Conservation (phyloP, 2,113 vertebrate genomes). For the Hystrix brachyura region DNA sequence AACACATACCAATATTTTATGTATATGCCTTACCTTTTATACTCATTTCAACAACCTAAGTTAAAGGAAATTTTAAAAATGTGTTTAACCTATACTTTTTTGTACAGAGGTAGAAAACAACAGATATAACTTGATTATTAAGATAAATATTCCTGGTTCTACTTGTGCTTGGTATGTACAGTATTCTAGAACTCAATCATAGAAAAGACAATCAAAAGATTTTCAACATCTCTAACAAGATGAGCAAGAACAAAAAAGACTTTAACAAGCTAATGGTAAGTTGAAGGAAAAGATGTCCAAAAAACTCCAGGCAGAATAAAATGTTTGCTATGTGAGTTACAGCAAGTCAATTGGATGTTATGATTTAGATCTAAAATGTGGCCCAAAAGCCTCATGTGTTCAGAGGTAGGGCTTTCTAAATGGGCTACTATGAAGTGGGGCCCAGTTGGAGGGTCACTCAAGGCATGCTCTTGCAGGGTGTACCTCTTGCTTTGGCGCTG, state of each 20-base stretch:
- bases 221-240: neutral
- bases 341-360: neutral
- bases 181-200: neutral
- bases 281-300: neutral
- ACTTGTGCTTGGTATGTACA: neutral
- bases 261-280: neutral
- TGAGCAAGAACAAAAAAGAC: neutral
- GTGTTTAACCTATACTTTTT: neutral
- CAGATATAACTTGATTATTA: neutral
- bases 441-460: neutral
- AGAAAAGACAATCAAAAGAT: neutral
- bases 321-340: neutral
- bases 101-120: neutral
- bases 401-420: neutral
- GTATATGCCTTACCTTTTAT: neutral
- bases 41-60: neutral
- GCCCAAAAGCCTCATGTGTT: neutral
- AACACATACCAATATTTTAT: neutral
- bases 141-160: neutral
- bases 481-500: neutral
- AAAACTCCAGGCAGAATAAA: neutral
- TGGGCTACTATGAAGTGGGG: neutral
- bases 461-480: neutral
- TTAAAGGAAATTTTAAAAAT: neutral
- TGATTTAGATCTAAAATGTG: neutral